Conservation (phyloP, 2,113 vertebrate species). For the Opisthocomus hoazin region DNA sequence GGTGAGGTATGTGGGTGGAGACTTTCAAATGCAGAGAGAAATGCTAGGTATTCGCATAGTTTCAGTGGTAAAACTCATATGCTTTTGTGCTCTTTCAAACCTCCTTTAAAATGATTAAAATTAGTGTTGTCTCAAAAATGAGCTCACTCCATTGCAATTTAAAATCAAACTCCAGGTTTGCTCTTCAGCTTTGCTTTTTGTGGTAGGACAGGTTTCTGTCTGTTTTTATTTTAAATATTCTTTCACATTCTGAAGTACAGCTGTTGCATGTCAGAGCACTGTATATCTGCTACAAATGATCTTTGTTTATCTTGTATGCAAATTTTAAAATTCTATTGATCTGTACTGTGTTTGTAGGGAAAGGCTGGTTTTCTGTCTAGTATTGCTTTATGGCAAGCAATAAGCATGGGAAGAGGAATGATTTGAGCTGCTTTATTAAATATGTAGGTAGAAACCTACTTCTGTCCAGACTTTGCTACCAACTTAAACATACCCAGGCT, state of each 20-base stretch:
- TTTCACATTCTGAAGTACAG: not conserved
- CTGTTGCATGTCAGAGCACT: not conserved
- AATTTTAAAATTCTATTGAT: not conserved
- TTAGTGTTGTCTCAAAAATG: not conserved
- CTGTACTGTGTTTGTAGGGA: not conserved
- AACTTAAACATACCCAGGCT: not conserved
- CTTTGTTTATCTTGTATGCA: not conserved
- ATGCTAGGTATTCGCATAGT: not conserved
- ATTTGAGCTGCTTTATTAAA: not conserved
- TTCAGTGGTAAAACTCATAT: not conserved
- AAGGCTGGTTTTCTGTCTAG: not conserved
- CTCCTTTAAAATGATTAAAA: not conserved
- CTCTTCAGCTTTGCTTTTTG: not conserved
- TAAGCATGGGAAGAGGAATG: not conserved
- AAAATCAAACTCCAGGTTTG: not conserved
- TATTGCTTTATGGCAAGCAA: not conserved
- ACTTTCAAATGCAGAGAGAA: not conserved
- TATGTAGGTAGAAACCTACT: not conserved
- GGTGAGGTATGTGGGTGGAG: slow-evolving; percentile 13
- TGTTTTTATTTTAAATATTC: not conserved
- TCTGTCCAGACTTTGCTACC: not conserved
- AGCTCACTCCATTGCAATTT: not conserved
- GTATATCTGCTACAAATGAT: not conserved
- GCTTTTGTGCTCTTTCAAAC: not conserved
- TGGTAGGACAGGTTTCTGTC: not conserved